Evolutionary conservation across 2,797 vertebrate genomes (phyloP), one percentile per base, ranked within the genome.

Genomic region (Lophotriccus pileatus): DNA sequence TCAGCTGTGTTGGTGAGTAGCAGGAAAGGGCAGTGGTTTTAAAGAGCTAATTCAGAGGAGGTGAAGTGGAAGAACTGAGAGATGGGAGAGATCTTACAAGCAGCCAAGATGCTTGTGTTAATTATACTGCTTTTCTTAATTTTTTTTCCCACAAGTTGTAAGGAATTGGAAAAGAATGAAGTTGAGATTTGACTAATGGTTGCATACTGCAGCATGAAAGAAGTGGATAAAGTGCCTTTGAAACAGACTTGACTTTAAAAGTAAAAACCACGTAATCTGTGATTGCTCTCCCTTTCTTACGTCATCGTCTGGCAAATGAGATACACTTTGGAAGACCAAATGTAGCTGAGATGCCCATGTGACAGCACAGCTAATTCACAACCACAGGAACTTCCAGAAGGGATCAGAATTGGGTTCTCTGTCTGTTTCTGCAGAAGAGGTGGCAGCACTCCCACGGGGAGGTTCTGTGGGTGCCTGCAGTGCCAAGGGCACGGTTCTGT

Each of bases 201-300:
- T 9, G 7, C 82, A 89, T 75, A 77, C 64, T 84, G 37, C 53
- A 64, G 9, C 83, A 44, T 70, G 66, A 89, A 92, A 74, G 78
- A 70, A 84, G 32, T 52, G 8, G 53, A 90, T 80, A 44, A 86
- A 91, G 87, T 70, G 27, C 64, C 74, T 89, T 77, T 80, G 64
- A 83, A 87, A 90, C 24, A 80, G 46, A 80, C 87, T 87, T 94
- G 58, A 67, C 72, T 91, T 95, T 84, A 47, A 87, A 19, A 77
- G 80, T 87, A 73, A 77, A 62, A 76, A 84, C 80, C 39, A 85
- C n/a, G n/a, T 46, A 67, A 74, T 92, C 74, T 84, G 28, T 86
- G 93, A 56, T 47, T 88, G 34, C 52, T 81, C 12, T 56, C 27
- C 76, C 23, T 85, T 77, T 89, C 37, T 92, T 83, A 77, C 34